Conservation (phyloP, 2,888 invertebrate species). For the Meta bourneti region DNA sequence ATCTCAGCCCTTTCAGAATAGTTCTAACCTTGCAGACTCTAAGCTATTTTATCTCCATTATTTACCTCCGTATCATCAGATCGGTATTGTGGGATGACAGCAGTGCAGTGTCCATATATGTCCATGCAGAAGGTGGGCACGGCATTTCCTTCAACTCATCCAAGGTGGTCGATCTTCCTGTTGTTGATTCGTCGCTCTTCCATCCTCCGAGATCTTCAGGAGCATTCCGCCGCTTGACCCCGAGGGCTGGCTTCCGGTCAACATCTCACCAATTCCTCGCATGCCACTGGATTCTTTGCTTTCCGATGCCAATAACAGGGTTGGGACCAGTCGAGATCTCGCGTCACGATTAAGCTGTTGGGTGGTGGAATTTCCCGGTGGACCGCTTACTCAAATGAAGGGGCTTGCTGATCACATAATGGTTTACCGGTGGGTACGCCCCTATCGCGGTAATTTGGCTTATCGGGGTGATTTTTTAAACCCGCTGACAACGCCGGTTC, state of each 20-base stretch:
- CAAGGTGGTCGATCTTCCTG: slow-evolving; percentile 27
- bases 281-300: slow-evolving; percentile 53
- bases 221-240: slow-evolving; percentile 25
- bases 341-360: slow-evolving; percentile 29
- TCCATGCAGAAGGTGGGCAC: background rate
- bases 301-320: slow-evolving; percentile 49
- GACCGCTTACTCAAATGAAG: background rate
- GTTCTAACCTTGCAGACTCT: too few species aligned
- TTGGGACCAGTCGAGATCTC: slow-evolving; percentile 7
- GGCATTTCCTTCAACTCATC: background rate
- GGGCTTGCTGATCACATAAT: background rate
- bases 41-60: too few species aligned
- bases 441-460: background rate
- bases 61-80: too few species aligned
- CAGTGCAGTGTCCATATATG: background rate
- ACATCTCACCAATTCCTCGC: slow-evolving; percentile 41
- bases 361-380: background rate
- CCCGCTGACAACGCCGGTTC: slow-evolving; percentile 18
- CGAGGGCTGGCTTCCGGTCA: slow-evolving; percentile 54
- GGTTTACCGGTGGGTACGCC: slow-evolving; percentile 6
- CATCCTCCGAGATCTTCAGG: background rate
- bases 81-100: too few species aligned
- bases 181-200: background rate
- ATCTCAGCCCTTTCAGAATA: too few species aligned
- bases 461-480: slow-evolving; percentile 25